phyloP scores from a whole-genome alignment of 2,113 vertebrate genomes.

The Callocephalon fimbriatum region DNA sequence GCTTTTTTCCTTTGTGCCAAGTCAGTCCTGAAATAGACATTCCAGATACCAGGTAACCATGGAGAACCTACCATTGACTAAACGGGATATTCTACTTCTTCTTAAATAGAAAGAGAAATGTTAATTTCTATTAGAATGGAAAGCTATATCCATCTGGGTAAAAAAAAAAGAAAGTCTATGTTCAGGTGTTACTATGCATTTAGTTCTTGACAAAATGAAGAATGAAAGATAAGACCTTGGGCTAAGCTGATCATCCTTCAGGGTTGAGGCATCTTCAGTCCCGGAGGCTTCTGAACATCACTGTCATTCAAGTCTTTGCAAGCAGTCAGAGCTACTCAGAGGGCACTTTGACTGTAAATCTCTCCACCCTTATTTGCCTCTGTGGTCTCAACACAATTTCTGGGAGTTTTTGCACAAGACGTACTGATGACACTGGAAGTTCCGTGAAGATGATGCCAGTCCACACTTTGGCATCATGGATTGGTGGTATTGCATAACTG shows the following conservation, averaged over 20 bases:
- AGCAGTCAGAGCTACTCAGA: not conserved
- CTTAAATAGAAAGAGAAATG: not conserved
- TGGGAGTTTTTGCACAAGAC: not conserved
- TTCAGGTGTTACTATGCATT: not conserved
- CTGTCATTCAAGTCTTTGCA: not conserved
- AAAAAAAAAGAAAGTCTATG: fast-evolving
- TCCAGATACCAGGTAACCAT: not conserved
- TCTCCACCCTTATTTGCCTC: not conserved
- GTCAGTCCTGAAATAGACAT: not conserved
- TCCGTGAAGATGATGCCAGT: not conserved
- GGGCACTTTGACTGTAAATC: not conserved
- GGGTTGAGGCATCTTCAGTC: not conserved
- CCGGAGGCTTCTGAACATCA: not conserved
- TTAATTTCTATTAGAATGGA: not conserved
- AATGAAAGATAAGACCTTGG: not conserved
- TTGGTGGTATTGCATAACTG: not conserved
- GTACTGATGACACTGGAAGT: not conserved
- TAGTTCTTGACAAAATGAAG: not conserved
- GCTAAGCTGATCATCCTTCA: not conserved
- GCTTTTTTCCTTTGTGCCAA: not conserved
- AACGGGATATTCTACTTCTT: not conserved
- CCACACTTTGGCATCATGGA: not conserved
- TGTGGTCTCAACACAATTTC: not conserved
- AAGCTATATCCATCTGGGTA: not conserved
- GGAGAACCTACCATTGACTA: not conserved